These are phyloP conservation scores for Tiliqua scincoides DNA, from an alignment of 2,113 vertebrate species.

Conservation along the genomic window DNA sequence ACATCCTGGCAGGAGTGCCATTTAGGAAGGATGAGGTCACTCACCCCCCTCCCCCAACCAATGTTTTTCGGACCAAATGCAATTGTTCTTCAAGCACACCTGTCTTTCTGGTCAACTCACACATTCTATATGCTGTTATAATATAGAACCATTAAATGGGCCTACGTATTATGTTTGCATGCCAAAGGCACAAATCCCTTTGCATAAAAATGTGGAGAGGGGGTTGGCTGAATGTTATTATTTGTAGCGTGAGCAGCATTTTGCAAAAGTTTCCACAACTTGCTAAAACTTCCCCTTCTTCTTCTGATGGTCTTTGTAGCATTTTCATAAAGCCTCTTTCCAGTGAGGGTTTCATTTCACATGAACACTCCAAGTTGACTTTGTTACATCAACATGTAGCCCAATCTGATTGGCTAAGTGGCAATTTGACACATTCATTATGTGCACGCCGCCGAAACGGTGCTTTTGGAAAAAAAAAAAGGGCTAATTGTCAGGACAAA, in stretches of 20 bases:
- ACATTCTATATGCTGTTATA: not conserved
- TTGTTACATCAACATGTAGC: not conserved
- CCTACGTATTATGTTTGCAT: not conserved
- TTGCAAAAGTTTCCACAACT: not conserved
- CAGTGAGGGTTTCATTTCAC: not conserved
- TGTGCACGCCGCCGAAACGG: no score
- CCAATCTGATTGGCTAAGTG: not conserved
- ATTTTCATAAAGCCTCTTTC: not conserved
- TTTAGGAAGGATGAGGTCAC: not conserved
- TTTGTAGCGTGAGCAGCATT: not conserved
- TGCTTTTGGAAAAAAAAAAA: no score
- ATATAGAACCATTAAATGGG: not conserved
- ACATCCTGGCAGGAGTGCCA: not conserved
- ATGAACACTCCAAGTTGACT: not conserved
- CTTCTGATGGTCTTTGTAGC: not conserved
- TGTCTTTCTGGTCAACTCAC: not conserved
- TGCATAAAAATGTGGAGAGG: not conserved
- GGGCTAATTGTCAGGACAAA: not conserved
- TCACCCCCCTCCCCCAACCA: not conserved
- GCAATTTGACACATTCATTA: no score
- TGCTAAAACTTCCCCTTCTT: not conserved
- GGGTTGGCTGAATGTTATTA: not conserved
- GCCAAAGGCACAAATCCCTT: not conserved
- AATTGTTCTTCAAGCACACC: not conserved
- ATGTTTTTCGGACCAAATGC: not conserved